A percentile compares a stretch with the other conserved stretches of the same genome.
These are phyloP conservation scores for Malacosoma neustria DNA, from an alignment of 2,888 invertebrate genomes.

Conservation along the genomic window DNA sequence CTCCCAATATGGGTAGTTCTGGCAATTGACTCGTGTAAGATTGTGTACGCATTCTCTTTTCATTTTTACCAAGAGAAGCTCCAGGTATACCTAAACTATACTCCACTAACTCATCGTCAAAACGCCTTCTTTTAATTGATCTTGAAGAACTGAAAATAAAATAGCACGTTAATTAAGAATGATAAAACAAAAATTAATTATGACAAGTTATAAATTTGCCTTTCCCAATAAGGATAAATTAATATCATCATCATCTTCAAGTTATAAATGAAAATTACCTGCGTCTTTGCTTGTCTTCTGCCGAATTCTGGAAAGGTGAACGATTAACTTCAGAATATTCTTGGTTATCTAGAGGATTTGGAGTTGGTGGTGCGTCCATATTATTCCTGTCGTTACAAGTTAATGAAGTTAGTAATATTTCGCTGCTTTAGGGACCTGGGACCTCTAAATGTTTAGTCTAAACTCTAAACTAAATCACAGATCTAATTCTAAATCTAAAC, in stretches of 20 bases:
- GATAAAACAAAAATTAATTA: too few relatives aligned
- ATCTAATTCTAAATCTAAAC: too few relatives aligned
- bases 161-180: too few relatives aligned
- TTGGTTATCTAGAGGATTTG: constrained; percentile 56
- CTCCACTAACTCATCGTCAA: constrained; percentile 98
- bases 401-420: too few relatives aligned
- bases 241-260: too few relatives aligned
- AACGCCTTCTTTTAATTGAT: constrained; percentile 95
- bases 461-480: too few relatives aligned
- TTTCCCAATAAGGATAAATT: too few relatives aligned
- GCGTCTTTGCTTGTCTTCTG: constrained; percentile 63
- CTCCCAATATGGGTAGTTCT: constrained; percentile 44
- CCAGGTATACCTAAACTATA: constrained; percentile 85
- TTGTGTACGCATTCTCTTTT: constrained; percentile 61
- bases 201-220: too few relatives aligned
- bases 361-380: constrained; percentile 59
- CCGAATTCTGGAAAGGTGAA: constrained; percentile 43
- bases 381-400: too few relatives aligned
- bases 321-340: constrained; percentile 48
- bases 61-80: constrained; percentile 60
- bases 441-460: too few relatives aligned
- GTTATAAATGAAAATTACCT: too few relatives aligned
- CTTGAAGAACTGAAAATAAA: constrained; percentile 90
- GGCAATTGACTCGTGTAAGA: constrained; percentile 70
- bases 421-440: too few relatives aligned